Conservation (phyloP, 2,113 vertebrate genomes). For the Psittacus erithacus region DNA sequence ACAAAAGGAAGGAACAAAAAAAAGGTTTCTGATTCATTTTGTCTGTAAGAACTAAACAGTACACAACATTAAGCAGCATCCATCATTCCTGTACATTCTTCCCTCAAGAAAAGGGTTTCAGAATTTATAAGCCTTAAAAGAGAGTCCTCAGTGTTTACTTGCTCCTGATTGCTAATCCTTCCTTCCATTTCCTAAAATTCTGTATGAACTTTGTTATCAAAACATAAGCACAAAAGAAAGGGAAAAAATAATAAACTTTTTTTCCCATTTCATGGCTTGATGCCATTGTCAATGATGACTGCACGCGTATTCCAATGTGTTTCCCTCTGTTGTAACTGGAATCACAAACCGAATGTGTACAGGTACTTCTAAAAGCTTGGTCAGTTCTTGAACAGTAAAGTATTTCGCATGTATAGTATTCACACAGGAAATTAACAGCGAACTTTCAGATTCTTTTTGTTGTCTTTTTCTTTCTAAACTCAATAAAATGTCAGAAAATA, state of each 20-base stretch:
- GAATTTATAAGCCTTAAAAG: not conserved
- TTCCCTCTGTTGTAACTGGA: not conserved
- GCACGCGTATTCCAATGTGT: not conserved
- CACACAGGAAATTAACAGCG: accelerated
- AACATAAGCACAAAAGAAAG: not conserved
- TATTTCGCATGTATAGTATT: not conserved
- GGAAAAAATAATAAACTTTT: accelerated
- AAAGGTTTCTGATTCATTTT: not conserved
- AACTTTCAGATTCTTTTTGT: not conserved
- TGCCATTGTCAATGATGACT: accelerated
- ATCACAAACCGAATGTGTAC: not conserved
- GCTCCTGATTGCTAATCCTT: not conserved
- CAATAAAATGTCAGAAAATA: not conserved
- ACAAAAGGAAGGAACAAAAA: not conserved
- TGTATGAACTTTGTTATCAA: not conserved
- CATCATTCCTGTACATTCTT: accelerated
- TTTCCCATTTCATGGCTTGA: not conserved
- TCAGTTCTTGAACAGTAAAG: not conserved
- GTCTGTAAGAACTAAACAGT: not conserved
- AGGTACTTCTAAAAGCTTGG: not conserved
- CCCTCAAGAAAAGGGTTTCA: accelerated
- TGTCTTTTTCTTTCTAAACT: not conserved
- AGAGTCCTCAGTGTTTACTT: not conserved
- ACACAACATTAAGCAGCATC: accelerated
- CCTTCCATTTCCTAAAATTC: not conserved